Evolutionary conservation across 2,113 vertebrate genomes (phyloP).

Genomic region (Sinocyclocheilus grahami): DNA sequence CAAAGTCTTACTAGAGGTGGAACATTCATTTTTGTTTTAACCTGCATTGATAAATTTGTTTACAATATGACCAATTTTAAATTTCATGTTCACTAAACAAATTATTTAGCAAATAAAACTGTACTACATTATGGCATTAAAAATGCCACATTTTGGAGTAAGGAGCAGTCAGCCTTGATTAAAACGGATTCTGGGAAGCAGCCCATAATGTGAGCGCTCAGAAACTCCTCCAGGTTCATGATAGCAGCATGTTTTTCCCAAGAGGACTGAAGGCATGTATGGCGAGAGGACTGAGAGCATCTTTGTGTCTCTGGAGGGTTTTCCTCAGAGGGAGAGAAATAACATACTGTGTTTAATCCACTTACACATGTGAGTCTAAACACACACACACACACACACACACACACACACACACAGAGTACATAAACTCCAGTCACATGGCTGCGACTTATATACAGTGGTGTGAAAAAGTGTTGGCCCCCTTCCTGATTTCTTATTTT

Average conservation of each 20-base stretch:
- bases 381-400: background rate
- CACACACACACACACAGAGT: background rate
- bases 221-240: background rate
- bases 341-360: background rate
- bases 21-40: background rate
- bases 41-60: background rate
- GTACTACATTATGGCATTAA: background rate
- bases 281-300: background rate
- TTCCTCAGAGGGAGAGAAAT: conserved; percentile 5
- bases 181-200: background rate
- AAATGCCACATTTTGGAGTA: background rate
- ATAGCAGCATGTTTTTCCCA: background rate
- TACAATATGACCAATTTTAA: background rate
- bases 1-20: background rate
- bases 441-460: background rate
- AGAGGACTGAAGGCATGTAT: background rate
- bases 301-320: conserved; percentile 3
- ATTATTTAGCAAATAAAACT: background rate
- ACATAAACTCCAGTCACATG: background rate
- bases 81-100: background rate
- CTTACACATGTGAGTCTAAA: background rate
- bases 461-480: too few species aligned
- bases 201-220: background rate
- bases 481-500: too few species aligned
- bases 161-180: background rate